phyloP scores from a whole-genome alignment of 2,888 invertebrate genomes.

The Eristalinus aeneus region DNA sequence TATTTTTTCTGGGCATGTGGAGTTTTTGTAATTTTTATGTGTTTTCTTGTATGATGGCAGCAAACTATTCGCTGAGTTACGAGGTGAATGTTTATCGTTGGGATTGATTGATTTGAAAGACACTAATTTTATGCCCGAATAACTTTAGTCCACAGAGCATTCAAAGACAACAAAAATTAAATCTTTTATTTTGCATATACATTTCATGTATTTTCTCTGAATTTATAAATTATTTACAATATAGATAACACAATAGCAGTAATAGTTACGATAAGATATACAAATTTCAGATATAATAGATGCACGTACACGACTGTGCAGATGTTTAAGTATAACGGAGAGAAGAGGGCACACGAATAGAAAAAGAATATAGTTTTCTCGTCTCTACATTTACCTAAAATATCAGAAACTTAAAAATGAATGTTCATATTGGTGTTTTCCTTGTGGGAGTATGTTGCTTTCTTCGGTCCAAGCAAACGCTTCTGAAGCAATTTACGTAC shows the following conservation, averaged over 20 bases:
- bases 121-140: too few relatives aligned
- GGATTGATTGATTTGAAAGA: too few relatives aligned
- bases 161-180: too few relatives aligned
- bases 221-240: conserved; percentile 69
- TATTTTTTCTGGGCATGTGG: not conserved
- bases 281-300: conserved; percentile 43
- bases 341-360: conserved; percentile 8
- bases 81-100: too few relatives aligned
- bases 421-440: conserved; percentile 5
- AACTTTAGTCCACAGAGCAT: too few relatives aligned
- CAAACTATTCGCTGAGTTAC: too few relatives aligned
- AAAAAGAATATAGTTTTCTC: conserved; percentile 2
- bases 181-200: conserved; percentile 33
- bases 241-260: conserved; percentile 67
- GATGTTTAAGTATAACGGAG: conserved; percentile 3
- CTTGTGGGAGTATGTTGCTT: not conserved
- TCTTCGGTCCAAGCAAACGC: conserved; percentile 2
- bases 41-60: too few relatives aligned
- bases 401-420: not conserved
- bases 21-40: not conserved
- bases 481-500: conserved; percentile 29
- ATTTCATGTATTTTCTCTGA: conserved; percentile 59
- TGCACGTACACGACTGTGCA: conserved; percentile 21
- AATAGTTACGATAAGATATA: conserved; percentile 53
- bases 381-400: not conserved